A percentile compares a stretch with the other conserved stretches of the same genome.
phyloP scores from a whole-genome alignment of 2,888 invertebrate genomes.

The Microchrysa polita region DNA sequence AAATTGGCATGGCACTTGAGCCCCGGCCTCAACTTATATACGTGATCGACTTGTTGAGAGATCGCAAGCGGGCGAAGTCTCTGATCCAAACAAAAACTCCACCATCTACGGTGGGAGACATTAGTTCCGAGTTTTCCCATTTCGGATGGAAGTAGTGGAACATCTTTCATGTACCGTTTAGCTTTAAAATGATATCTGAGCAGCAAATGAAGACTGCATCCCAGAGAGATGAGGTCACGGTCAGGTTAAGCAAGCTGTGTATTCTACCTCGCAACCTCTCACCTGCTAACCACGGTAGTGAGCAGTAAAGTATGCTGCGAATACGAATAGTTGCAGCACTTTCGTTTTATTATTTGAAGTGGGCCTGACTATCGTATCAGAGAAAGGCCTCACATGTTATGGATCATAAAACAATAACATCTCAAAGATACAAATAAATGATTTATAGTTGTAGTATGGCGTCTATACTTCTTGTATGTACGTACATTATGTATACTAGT shows the following conservation, averaged over 20 bases:
- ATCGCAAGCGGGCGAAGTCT: neutral
- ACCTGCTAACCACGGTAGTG: constrained; percentile 12
- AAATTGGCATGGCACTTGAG: constrained; percentile 38
- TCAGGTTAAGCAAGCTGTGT: constrained; percentile 3
- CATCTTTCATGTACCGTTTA: neutral
- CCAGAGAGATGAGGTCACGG: constrained; percentile 31
- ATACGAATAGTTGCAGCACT: constrained; percentile 9
- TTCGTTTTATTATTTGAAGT: constrained; percentile 31
- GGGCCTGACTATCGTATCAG: neutral
- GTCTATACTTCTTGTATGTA: no score
- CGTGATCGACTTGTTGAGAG: constrained; percentile 36
- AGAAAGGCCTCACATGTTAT: constrained; percentile 16
- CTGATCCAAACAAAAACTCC: neutral
- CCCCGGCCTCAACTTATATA: constrained; percentile 38
- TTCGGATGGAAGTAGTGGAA: constrained; percentile 4
- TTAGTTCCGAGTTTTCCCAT: constrained; percentile 24
- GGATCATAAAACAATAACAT: constrained; percentile 27
- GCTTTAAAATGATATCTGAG: neutral
- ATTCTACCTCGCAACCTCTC: constrained; percentile 22
- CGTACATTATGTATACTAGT: neutral
- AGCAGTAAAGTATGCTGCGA: no score
- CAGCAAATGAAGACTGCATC: neutral
- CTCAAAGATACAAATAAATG: constrained; percentile 4
- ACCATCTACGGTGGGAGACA: constrained; percentile 24
- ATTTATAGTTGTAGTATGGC: neutral